Evolutionary conservation across 92 coral and sea anemone genomes (phyloP).

Genomic region (Desmophyllum pertusum): DNA sequence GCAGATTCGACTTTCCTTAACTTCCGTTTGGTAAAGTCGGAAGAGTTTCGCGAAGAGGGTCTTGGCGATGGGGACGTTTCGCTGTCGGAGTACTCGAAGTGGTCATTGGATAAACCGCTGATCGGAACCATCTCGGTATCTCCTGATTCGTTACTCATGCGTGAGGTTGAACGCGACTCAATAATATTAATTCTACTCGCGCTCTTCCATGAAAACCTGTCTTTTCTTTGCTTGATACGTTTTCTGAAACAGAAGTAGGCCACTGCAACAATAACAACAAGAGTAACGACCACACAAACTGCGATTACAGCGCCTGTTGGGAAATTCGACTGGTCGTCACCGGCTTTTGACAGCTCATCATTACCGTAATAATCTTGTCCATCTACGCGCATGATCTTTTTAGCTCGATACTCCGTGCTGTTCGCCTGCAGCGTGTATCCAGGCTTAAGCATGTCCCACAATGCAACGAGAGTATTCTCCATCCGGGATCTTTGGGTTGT

Average conservation of each 20-base stretch:
- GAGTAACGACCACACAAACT: constrained; percentile 42
- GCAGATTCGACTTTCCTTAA: constrained; percentile 51
- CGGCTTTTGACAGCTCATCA: constrained; percentile 21
- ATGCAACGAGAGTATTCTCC: constrained; percentile 42
- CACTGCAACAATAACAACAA: constrained; percentile 34
- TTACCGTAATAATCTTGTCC: constrained; percentile 55
- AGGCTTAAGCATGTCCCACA: constrained; percentile 63
- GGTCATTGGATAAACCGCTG: constrained; percentile 13
- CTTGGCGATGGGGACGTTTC: constrained; percentile 23
- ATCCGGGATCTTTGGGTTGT: constrained; percentile 54
- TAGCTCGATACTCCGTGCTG: constrained; percentile 48
- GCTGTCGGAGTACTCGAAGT: constrained; percentile 15
- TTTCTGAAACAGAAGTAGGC: constrained; percentile 41
- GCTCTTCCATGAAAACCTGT: constrained; percentile 44
- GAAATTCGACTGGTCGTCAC: constrained; percentile 35
- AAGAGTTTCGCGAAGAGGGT: constrained; percentile 13
- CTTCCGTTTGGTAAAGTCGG: constrained; percentile 29
- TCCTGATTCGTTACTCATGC: constrained; percentile 7
- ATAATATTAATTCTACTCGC: constrained; percentile 50
- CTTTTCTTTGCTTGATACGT: constrained; percentile 15
- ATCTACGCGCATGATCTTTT: constrained; percentile 48
- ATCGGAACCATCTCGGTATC: constrained; percentile 29
- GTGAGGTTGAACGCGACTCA: constrained; percentile 32
- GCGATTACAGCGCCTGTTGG: constrained; percentile 53
- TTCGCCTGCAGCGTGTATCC: constrained; percentile 47